phyloP scores from a whole-genome alignment of 2,888 invertebrate genomes.

The Stegophylla sp. region DNA sequence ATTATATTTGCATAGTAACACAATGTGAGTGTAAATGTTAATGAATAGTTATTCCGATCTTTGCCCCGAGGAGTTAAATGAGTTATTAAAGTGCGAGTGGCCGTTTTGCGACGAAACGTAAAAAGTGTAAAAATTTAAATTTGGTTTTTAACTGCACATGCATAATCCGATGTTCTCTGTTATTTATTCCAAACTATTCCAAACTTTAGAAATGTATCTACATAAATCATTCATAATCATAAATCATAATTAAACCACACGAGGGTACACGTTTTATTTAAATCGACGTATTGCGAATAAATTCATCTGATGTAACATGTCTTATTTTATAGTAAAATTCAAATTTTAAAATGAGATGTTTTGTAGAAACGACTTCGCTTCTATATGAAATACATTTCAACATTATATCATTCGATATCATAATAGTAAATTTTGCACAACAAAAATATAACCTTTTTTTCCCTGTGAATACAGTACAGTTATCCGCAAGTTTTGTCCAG shows the following conservation, averaged over 20 bases:
- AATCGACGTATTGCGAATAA: conserved; percentile 4
- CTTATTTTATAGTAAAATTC: neutral
- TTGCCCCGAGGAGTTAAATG: too few relatives aligned
- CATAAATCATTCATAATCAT: too few relatives aligned
- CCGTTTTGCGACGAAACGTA: neutral
- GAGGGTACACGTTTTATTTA: neutral
- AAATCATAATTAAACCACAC: too few relatives aligned
- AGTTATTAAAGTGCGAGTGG: neutral
- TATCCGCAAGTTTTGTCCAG: too few relatives aligned
- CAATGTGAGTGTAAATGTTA: too few relatives aligned
- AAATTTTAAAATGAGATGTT: conserved; percentile 1
- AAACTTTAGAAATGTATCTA: too few relatives aligned
- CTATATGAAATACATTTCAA: neutral
- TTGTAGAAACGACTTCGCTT: neutral
- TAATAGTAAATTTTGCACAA: neutral
- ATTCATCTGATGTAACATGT: neutral
- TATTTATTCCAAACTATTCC: too few relatives aligned
- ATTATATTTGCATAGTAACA: neutral
- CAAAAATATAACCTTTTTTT: too few relatives aligned
- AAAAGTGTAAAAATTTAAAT: too few relatives aligned
- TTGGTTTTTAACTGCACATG: too few relatives aligned
- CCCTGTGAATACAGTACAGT: too few relatives aligned
- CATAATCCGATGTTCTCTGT: too few relatives aligned
- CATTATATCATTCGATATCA: neutral
- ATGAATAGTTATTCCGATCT: neutral